Conservation (phyloP, 2,888 invertebrate species). For the Cerastis rubricosa region DNA sequence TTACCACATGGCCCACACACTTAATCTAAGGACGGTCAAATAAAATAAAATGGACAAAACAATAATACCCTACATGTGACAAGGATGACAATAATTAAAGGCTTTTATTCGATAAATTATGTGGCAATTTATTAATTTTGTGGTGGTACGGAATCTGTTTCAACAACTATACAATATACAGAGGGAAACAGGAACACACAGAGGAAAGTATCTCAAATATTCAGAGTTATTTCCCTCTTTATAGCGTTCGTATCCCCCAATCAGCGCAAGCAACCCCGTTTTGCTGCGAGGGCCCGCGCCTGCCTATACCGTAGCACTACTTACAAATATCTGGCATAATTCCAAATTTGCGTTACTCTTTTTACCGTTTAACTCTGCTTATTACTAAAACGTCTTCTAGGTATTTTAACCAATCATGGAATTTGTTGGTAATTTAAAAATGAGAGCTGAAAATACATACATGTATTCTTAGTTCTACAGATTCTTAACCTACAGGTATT, state of each 20-base stretch:
- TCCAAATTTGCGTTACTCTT: conserved; percentile 9
- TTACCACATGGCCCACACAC: conserved; percentile 63
- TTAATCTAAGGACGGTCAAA: conserved; percentile 84
- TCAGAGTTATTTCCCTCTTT: not conserved
- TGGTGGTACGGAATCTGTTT: conserved; percentile 52
- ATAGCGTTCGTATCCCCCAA: conserved; percentile 5
- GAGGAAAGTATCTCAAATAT: conserved; percentile 1
- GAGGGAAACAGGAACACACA: not conserved
- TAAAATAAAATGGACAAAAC: conserved; percentile 70
- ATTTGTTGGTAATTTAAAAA: conserved; percentile 11
- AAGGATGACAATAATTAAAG: conserved; percentile 26
- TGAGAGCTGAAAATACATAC: not conserved
- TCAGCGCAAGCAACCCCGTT: not conserved
- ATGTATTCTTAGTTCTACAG: not conserved
- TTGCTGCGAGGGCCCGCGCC: not conserved
- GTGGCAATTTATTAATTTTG: conserved; percentile 28
- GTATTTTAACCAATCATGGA: conserved; percentile 24
- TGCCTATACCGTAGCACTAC: conserved; percentile 22
- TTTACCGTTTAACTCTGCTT: conserved; percentile 10
- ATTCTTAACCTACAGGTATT: not conserved
- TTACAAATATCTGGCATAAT: conserved; percentile 29
- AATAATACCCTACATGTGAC: conserved; percentile 34
- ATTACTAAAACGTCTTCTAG: conserved; percentile 38
- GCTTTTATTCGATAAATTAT: conserved; percentile 33
- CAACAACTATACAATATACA: conserved; percentile 11